Evolutionary conservation across 2,888 invertebrate species (phyloP), one percentile per base, ranked within the genome.

Genomic region (Abscondita cerata): DNA sequence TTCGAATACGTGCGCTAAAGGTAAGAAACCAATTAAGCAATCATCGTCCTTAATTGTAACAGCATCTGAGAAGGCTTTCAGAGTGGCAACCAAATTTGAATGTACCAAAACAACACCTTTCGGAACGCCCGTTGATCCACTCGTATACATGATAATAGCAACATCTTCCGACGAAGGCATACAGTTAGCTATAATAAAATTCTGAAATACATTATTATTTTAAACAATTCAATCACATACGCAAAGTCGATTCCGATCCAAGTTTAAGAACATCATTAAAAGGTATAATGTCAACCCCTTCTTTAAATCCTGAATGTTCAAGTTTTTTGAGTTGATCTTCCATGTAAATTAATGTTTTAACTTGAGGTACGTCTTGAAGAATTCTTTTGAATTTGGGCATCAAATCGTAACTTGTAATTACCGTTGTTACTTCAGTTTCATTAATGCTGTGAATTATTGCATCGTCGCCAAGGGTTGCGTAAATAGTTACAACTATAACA

Each of bases 141-240:
- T 96, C 1, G 98, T 99, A 84, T 98, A 99, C 98, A 99, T 99
- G 40, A 99, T 91, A 73, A 99, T 95, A 50, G 98, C 98, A 2
- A 91, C 88, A 80, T 98, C 98, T 11, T 87, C 82, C 4, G 88
- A 81, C 4, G 81, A 80, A 1, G 95, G 93, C 4, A 87, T 84
- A 2, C 83, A 81, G 15, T 81, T 76, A 70, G 85, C 89, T 88
- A 80, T 0, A 77, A 78, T 62, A 70, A 62, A 41, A 40, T 40
- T 20, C 18, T 19, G 6, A 51, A 51, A 47, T 40, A 55, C 41
- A 25, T 59, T 51, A 41, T 55, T 34, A 50, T 38, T 12, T 12
- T 6, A 40, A 12, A 20, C 5, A 51, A 16, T 18, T 18, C 40
- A 8, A 16, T 36, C 47, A 83, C 84, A 82, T 74, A 83, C 84